Percentiles rank a stretch among this genome's conserved stretches.
Evolutionary conservation across 2,888 invertebrate genomes (phyloP).

Genomic region (Papilio gigon): DNA sequence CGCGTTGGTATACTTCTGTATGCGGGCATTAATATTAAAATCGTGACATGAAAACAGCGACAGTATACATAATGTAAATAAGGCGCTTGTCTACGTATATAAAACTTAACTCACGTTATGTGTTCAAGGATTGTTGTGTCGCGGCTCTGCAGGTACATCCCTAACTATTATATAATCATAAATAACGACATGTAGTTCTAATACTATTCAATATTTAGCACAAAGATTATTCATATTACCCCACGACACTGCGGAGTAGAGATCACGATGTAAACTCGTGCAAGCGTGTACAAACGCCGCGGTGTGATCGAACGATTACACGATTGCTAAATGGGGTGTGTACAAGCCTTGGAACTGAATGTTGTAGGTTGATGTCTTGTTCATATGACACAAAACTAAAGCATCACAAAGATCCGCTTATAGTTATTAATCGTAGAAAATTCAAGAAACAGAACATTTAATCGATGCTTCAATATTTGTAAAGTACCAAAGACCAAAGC

Average conservation of each 20-base stretch:
- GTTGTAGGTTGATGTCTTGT: neutral
- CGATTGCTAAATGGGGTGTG: neutral
- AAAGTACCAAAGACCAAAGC: neutral
- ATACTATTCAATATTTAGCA: no score
- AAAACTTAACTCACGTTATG: neutral
- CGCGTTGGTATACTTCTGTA: slow-evolving; percentile 5
- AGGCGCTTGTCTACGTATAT: neutral
- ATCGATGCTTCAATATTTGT: neutral
- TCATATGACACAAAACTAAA: neutral
- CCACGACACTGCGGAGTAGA: neutral
- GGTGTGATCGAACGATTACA: slow-evolving; percentile 3
- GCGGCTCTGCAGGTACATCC: neutral
- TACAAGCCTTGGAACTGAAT: neutral
- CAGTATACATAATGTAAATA: slow-evolving; percentile 13
- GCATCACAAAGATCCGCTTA: no score
- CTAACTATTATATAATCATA: neutral
- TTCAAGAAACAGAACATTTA: neutral
- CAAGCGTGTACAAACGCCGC: neutral
- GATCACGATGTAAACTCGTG: neutral
- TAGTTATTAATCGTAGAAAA: no score
- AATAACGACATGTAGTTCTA: no score
- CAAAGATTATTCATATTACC: no score
- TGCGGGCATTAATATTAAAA: slow-evolving; percentile 6
- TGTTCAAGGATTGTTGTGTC: slow-evolving; percentile 6
- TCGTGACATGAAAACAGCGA: slow-evolving; percentile 12